Evolutionary conservation across 2,113 vertebrate genomes (phyloP), one percentile per base, ranked within the genome.

Genomic region (Plestiodon gilberti): DNA sequence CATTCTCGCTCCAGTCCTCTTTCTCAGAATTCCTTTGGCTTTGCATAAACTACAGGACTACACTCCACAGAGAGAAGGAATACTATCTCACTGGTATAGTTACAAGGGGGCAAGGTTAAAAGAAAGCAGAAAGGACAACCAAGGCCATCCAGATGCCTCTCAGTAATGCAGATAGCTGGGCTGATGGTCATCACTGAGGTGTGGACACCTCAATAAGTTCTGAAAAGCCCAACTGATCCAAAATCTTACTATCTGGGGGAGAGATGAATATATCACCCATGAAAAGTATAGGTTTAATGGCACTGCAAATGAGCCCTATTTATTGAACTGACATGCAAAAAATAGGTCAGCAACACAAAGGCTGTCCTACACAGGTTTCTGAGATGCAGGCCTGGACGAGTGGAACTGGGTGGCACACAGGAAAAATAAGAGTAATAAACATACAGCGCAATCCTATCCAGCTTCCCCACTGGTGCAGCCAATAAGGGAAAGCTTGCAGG

Each of bases 221-320:
- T 38, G 38, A 82, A 73, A 22, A 40, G 89, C 81, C 59, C 70
- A 82, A 18, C 40, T 75, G 62, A 38, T 85, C 40, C 71, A 38
- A 87, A 78, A 82, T 0, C 55, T n/a, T 0, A 55, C 25, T 30
- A 17, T 76, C 65, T 40, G 10, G 38, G 15, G 69, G 83, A 87
- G 86, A 0, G 0, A 64, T 28, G 78, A 57, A 35, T 67, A 0
- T 90, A 87, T 38, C 75, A 81, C n/a, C 17, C 28, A 28, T 1
- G 23, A 74, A 83, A 86, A 64, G 28, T 48, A 1, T 3, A n/a
- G 0, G 52, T 28, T 11, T 83, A 52, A 67, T 74, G 67, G 52
- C 4, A 55, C n/a, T 52, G 43, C 35, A 9, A 28, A n/a, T 14
- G 14, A 48, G 71, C 64, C 4, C 23, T 77, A 76, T 64, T 75